Percentiles rank a stretch among this genome's conserved stretches.
phyloP scores from a whole-genome alignment of 1,140 invertebrate species.

The Sweltsa coloradensis region DNA sequence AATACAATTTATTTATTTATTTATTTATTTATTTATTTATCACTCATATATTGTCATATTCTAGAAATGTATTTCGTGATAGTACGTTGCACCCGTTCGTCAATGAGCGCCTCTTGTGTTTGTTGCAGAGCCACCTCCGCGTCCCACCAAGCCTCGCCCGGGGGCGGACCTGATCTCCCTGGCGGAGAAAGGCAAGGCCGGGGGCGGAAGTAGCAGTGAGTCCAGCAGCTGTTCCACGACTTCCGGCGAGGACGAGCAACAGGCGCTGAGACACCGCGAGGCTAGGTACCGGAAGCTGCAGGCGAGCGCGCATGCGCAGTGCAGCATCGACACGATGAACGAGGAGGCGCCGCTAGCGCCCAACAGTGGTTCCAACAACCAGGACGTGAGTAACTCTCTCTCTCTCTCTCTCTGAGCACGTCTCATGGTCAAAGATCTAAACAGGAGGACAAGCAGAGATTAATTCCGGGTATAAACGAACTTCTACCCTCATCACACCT shows the following conservation, averaged over 20 bases:
- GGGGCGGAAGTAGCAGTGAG: constrained; percentile 25
- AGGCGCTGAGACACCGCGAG: constrained; percentile 17
- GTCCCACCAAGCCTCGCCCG: constrained; percentile 5
- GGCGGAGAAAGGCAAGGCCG: constrained; percentile 40
- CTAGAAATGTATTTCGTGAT: too few relatives aligned
- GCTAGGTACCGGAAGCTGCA: neutral
- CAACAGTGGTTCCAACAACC: constrained; percentile 18
- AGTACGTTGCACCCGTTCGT: too few relatives aligned
- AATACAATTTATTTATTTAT: too few relatives aligned
- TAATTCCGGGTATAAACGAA: too few relatives aligned
- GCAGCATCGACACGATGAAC: constrained; percentile 11
- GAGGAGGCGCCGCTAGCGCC: constrained; percentile 6
- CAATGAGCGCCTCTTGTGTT: neutral
- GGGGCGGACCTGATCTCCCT: constrained; percentile 39
- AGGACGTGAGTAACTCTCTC: constrained; percentile 31
- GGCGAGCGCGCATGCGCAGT: constrained; percentile 14
- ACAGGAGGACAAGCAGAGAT: too few relatives aligned
- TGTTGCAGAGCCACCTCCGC: constrained; percentile 11
- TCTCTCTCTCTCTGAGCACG: neutral
- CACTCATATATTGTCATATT: too few relatives aligned
- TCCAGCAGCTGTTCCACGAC: constrained; percentile 27
- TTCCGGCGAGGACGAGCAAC: constrained; percentile 23
- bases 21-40: too few relatives aligned
- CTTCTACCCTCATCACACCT: too few relatives aligned
- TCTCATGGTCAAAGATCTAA: too few relatives aligned